phyloP scores from a whole-genome alignment of 2,797 vertebrate genomes.

The Anas georgica region DNA sequence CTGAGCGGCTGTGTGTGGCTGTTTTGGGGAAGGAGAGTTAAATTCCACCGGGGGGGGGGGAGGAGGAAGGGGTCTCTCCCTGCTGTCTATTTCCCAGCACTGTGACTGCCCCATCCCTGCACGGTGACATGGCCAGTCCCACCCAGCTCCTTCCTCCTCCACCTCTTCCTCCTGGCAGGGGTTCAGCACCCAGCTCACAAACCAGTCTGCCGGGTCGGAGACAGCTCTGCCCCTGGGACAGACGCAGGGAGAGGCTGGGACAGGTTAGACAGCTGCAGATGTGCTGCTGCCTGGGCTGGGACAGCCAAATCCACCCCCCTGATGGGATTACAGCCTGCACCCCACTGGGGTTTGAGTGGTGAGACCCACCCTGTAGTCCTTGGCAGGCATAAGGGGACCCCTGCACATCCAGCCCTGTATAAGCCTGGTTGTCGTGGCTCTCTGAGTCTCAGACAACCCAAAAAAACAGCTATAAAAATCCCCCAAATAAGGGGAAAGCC shows the following conservation, averaged over 20 bases:
- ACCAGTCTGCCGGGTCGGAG: background rate
- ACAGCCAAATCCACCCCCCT: fast-evolving
- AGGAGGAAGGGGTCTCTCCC: background rate
- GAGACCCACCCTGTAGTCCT: background rate
- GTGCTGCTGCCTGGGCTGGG: background rate
- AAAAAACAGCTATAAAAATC: background rate
- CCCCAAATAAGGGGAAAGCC: background rate
- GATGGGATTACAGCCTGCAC: background rate
- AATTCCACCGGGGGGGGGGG: background rate
- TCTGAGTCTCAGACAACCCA: background rate
- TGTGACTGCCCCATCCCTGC: background rate
- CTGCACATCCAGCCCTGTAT: fast-evolving
- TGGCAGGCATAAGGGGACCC: background rate
- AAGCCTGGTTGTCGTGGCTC: background rate
- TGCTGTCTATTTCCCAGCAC: background rate
- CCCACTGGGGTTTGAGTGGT: background rate
- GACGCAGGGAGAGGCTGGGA: fast-evolving
- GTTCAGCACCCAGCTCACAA: background rate
- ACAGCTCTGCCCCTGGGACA: background rate
- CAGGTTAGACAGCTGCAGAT: background rate
- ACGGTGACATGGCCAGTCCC: fast-evolving
- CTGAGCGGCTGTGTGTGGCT: background rate
- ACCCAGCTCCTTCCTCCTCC: background rate
- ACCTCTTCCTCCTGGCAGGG: background rate
- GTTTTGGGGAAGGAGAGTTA: background rate